Conservation (phyloP, 2,888 invertebrate species). For the Oxyteleia sp. region DNA sequence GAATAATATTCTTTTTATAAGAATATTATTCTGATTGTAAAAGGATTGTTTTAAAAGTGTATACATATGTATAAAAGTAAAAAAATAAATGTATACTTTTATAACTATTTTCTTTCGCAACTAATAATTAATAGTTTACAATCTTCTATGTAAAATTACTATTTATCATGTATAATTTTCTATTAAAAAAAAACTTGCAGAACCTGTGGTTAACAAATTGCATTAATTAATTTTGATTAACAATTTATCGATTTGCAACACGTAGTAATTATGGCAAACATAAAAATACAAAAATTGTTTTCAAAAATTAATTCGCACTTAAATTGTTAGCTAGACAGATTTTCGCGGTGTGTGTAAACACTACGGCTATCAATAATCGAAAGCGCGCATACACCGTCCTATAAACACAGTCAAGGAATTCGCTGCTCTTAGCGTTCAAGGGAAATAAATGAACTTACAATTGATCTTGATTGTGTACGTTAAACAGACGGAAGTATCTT, state of each 20-base stretch:
- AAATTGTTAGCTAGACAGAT: background rate
- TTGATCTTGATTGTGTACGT: conserved; percentile 71
- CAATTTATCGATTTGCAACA: background rate
- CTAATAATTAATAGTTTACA: no score
- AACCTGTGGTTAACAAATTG: no score
- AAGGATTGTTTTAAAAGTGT: no score
- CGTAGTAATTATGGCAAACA: background rate
- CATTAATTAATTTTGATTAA: no score
- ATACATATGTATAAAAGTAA: no score
- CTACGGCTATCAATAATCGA: conserved; percentile 61
- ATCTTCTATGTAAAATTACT: no score
- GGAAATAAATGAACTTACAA: conserved; percentile 68
- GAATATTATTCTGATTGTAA: no score
- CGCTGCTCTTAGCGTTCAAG: conserved; percentile 45
- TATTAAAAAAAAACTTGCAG: no score
- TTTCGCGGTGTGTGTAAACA: conserved; percentile 19
- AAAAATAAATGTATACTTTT: no score
- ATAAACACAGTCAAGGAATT: conserved; percentile 55
- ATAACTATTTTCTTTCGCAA: no score
- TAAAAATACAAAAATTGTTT: background rate
- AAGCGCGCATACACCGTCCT: conserved; percentile 15
- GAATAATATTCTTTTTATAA: no score
- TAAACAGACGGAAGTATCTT: conserved; percentile 70
- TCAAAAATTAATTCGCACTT: background rate
- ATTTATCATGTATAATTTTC: no score